Base-by-base conservation (phyloP, 2,888 invertebrate species). In the Leptopilina myrica region DNA sequence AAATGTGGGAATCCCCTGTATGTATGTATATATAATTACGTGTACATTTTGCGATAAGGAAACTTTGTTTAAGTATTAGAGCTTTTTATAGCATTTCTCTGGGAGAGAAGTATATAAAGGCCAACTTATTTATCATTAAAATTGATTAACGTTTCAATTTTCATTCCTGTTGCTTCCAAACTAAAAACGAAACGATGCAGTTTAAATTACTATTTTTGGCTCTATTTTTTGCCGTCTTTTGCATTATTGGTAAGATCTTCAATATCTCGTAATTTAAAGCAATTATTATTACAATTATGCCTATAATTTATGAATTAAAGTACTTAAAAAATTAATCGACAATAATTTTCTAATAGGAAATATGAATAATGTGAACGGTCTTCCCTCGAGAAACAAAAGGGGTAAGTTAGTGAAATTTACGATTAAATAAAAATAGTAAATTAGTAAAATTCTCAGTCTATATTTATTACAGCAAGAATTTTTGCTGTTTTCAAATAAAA, bases 121-220 rank as follows among this genome's bases (percentile, higher is more conserved):
- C 33, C 0, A 9, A 33, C 4, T 14, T 3, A 11, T 11, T 26
- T 12, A 14, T 14, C 6, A 33, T 64, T 33, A 11, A 26, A 20
- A 20, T 64, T 40, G 12, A 64, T 14, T 40, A 33, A 33, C 64
- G 12, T 33, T 64, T 33, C 15, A 62, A 62, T n/a, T 59, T 59
- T n/a, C 59, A 9, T 33, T 15, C 15, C 20, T 20, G 9, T 15
- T 62, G 7, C 12, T 49, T 9, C 4, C 49, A 49, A 14, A 69
- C 20, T 33, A 26, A 14, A 12, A 33, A 33, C 33, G n/a, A 33
- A 14, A 67, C 3, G n/a, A 73, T 73, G 69, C n/a, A 73, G n/a
- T 73, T 73, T 8, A 73, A 73, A 73, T 14, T 73, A 56, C 9
- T 73, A n/a, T 49, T 73, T 26, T 12, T 33, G 7, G 53, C 26